Evolutionary conservation across 1,140 invertebrate species (phyloP), one percentile per base, ranked within the genome.

Genomic region (Elymnias hypermnestra): DNA sequence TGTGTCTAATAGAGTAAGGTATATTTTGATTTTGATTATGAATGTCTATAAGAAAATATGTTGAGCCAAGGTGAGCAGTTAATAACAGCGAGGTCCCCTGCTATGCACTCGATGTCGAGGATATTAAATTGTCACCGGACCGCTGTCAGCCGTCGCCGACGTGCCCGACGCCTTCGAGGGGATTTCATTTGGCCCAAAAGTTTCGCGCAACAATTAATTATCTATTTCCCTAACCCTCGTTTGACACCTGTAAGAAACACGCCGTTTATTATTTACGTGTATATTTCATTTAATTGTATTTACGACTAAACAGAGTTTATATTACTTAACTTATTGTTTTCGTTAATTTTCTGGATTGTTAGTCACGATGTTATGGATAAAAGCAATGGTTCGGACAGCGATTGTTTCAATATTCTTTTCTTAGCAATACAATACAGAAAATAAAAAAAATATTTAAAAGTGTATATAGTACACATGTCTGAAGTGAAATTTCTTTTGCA

Each of bases 61-160:
- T 15, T 15, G 29, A 1, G 33, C 19, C 8, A 36, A 36, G 33
- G 18, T 36, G 33, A 19, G 18, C 17, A 36, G 33, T 36, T 36
- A 36, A 36, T 36, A 36, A 36, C 17, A 36, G 1, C n/a, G 17
- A 2, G 14, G 31, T 17, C 31, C 17, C 33, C 33, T 17, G 18
- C 33, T n/a, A 12, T 36, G 33, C 33, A 36, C 12, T 36, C 9
- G 33, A 36, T 36, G 15, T 21, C 33, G 7, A 19, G 39, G 37
- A 79, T 83, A 84, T 84, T 81, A 84, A 81, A 83, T 79, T 83
- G 81, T 84, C 81, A 81, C 58, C 43, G 65, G 63, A 77, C 77
- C 74, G 64, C 68, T 64, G 74, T 76, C 73, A 76, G 37, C 40
- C 49, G 28, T 28, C 41, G 63, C 64, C 49, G 57, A 59, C 46